Evolutionary conservation across 2,888 invertebrate species (phyloP).

Genomic region (Theretra japonica): DNA sequence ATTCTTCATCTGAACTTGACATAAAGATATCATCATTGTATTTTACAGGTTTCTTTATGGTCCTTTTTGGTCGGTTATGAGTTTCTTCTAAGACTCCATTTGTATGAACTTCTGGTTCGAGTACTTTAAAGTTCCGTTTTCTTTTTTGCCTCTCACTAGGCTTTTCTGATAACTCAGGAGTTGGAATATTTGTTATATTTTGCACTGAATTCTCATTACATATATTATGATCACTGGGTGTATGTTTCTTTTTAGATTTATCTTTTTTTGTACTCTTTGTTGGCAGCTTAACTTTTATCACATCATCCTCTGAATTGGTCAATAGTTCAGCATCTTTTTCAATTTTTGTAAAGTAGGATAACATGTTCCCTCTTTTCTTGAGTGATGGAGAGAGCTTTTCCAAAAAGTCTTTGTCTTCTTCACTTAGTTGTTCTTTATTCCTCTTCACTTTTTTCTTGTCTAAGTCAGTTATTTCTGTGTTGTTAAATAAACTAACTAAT

Average conservation of each 20-base stretch:
- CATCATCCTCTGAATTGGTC: conserved; percentile 51
- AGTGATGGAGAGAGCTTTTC: conserved; percentile 84
- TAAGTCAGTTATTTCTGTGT: conserved; percentile 45
- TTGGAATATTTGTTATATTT: conserved; percentile 19
- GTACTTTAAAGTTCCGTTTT: conserved; percentile 37
- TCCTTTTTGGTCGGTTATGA: conserved; percentile 66
- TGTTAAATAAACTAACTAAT: conserved; percentile 60
- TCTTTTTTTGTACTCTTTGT: conserved; percentile 61
- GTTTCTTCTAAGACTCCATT: conserved; percentile 28
- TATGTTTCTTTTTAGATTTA: conserved; percentile 51
- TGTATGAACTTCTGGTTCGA: conserved; percentile 15
- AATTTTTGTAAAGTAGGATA: conserved; percentile 85
- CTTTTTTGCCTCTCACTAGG: conserved; percentile 18
- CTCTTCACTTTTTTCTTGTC: conserved; percentile 42
- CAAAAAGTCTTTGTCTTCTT: conserved; percentile 78
- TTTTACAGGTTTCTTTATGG: conserved; percentile 69
- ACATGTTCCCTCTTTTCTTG: conserved; percentile 85
- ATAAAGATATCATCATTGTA: conserved; percentile 63
- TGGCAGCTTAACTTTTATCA: conserved; percentile 69
- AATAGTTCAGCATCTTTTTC: conserved; percentile 59
- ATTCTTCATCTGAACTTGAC: conserved; percentile 75
- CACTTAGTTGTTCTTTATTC: conserved; percentile 49
- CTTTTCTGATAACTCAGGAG: background rate
- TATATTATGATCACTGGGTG: conserved; percentile 35
- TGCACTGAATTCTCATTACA: conserved; percentile 31